These are phyloP conservation scores for Helobdella robusta DNA, from an alignment of 2,888 invertebrate species.

Conservation along the genomic window DNA sequence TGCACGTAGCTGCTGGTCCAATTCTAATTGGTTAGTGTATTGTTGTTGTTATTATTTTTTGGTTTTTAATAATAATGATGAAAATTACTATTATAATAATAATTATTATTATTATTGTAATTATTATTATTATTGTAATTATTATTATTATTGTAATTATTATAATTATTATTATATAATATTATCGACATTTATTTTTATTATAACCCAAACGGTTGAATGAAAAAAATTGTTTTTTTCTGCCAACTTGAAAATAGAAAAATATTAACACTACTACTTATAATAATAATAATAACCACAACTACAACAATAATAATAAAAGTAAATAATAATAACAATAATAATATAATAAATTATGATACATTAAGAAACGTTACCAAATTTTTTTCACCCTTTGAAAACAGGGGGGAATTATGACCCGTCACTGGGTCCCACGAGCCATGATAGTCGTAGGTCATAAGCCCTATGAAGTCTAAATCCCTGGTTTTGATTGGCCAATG, in stretches of 20 bases:
- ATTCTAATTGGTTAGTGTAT: slow-evolving; percentile 18
- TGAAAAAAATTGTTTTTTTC: too few species aligned
- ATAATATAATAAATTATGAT: not conserved
- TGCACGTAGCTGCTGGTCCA: slow-evolving; percentile 39
- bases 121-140: too few species aligned
- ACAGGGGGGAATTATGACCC: slow-evolving; percentile 45
- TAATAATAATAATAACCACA: too few species aligned
- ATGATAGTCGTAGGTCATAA: slow-evolving; percentile 47
- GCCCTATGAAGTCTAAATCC: slow-evolving; percentile 40
- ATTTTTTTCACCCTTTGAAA: not conserved
- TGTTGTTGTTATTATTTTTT: not conserved
- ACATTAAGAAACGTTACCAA: not conserved
- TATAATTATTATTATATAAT: not conserved
- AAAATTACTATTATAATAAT: not conserved
- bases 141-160: too few species aligned
- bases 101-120: not conserved
- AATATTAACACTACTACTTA: too few species aligned
- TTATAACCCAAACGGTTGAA: not conserved
- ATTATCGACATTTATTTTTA: not conserved
- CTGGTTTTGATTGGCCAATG: too few species aligned
- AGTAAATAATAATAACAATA: not conserved
- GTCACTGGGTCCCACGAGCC: slow-evolving; percentile 44
- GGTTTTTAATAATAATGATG: not conserved
- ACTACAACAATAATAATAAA: too few species aligned
- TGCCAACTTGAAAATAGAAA: too few species aligned